These are phyloP conservation scores for Tapirus terrestris DNA, from an alignment of 2,113 vertebrate species.

Conservation along the genomic window DNA sequence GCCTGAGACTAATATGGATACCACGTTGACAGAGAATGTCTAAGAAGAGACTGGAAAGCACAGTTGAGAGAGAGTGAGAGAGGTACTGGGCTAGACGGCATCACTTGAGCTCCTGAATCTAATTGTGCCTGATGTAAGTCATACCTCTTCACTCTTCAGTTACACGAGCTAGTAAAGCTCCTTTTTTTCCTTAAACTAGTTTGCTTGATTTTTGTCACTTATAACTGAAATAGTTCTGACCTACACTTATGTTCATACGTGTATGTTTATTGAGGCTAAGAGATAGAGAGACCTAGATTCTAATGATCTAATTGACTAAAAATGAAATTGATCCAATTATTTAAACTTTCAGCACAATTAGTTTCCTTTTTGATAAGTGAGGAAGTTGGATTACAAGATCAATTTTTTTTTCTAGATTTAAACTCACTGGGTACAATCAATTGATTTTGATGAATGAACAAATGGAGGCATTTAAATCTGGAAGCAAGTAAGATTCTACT, in stretches of 20 bases:
- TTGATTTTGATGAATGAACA: background rate
- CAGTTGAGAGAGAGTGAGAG: background rate
- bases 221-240: background rate
- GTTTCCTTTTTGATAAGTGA: background rate
- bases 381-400: background rate
- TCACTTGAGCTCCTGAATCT: background rate
- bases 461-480: slow-evolving; percentile 3
- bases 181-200: background rate
- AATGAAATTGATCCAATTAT: background rate
- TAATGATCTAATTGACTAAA: slow-evolving; percentile 12
- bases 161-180: background rate
- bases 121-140: background rate
- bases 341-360: background rate
- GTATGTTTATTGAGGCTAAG: background rate
- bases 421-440: background rate
- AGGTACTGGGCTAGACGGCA: background rate
- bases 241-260: background rate
- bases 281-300: background rate
- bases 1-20: background rate
- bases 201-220: background rate
- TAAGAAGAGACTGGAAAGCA: background rate
- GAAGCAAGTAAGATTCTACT: background rate
- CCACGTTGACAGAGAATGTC: background rate
- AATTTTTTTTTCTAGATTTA: background rate
- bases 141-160: background rate